These are phyloP conservation scores for Arizona elegans DNA, from an alignment of 2,113 vertebrate genomes.

Conservation along the genomic window DNA sequence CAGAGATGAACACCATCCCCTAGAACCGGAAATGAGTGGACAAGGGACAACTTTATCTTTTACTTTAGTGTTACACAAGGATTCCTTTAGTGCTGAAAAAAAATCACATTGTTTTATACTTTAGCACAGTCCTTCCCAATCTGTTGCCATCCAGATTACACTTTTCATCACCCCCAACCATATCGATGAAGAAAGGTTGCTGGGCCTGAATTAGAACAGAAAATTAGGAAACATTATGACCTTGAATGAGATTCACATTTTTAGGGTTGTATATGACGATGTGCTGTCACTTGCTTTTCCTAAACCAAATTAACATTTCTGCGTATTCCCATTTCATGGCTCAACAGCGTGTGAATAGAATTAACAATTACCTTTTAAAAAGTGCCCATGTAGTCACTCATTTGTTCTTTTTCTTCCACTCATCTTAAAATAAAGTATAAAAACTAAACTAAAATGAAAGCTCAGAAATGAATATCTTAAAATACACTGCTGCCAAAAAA, in stretches of 20 bases:
- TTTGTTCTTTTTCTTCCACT: neutral
- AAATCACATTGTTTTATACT: neutral
- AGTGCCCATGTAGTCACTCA: neutral
- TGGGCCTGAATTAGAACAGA: neutral
- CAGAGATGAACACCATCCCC: neutral
- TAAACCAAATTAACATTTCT: conserved; percentile 12
- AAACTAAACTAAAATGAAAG: neutral
- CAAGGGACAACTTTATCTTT: neutral
- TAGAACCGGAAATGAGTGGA: neutral
- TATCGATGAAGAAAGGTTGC: neutral
- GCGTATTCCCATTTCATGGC: conserved; percentile 42
- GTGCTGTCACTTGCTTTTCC: neutral
- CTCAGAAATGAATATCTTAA: conserved; percentile 1
- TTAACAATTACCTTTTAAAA: conserved; percentile 40
- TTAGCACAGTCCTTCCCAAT: neutral
- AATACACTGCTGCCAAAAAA: conserved; percentile 11
- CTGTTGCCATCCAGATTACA: neutral
- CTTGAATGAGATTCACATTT: neutral
- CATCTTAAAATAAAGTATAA: neutral
- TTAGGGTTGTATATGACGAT: neutral
- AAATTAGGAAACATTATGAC: neutral
- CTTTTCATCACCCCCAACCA: neutral
- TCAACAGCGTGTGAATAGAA: conserved; percentile 40
- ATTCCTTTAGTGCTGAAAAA: neutral
- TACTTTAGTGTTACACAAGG: neutral